phyloP scores from a whole-genome alignment of 2,888 invertebrate species.

The Drosophila differens region DNA sequence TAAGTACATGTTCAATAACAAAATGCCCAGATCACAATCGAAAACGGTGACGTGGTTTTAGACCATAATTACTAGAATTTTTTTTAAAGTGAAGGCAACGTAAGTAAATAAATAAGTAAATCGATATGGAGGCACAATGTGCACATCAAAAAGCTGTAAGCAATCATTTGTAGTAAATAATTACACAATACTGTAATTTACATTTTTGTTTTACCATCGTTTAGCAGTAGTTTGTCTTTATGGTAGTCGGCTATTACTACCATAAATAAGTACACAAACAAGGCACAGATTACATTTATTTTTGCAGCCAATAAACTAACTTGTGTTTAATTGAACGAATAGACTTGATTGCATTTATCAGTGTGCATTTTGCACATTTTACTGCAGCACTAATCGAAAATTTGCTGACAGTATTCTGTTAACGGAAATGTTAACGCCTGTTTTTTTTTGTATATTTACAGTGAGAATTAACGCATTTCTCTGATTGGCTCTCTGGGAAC shows the following conservation, averaged over 20 bases:
- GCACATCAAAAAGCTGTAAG: not conserved
- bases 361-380: not conserved
- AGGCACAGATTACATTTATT: not conserved
- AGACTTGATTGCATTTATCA: not conserved
- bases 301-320: not conserved
- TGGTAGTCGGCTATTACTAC: not conserved
- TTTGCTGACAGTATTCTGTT: not conserved
- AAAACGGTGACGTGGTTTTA: conserved; percentile 9
- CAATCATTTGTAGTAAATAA: not conserved
- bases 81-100: not conserved
- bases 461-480: not conserved
- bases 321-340: not conserved
- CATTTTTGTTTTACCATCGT: not conserved
- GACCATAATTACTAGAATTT: not conserved
- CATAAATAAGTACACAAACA: not conserved
- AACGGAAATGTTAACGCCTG: not conserved
- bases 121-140: not conserved
- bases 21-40: not conserved
- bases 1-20: not conserved
- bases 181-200: not conserved
- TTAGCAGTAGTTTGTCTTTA: not conserved
- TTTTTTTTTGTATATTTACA: not conserved
- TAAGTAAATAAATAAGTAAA: not conserved
- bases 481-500: not conserved
- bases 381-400: not conserved